A percentile compares a stretch with the other conserved stretches of the same genome.
Conservation (phyloP, 2,113 vertebrate species). For the Telmatochromis bifrenatus region DNA sequence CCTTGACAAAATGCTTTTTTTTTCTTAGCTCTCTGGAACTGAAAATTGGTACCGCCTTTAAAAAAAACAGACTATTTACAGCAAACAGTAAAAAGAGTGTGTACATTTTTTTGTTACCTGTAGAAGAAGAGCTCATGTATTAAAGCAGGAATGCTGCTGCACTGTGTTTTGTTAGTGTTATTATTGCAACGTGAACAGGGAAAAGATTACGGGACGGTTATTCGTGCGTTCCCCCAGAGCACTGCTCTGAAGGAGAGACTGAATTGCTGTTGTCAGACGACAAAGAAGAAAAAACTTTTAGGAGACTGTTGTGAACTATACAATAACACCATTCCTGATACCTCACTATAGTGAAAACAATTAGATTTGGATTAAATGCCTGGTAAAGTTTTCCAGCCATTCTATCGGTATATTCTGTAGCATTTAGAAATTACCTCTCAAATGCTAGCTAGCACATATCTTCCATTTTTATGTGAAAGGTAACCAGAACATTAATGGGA, state of each 20-base stretch:
- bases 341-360: neutral
- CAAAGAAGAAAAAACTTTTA: neutral
- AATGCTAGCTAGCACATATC: neutral
- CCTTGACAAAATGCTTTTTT: neutral
- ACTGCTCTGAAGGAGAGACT: slow-evolving; percentile 51
- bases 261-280: neutral
- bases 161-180: slow-evolving; percentile 30
- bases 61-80: slow-evolving; percentile 49
- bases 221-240: slow-evolving; percentile 46
- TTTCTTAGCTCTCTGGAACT: neutral
- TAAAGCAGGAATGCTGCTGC: slow-evolving; percentile 34
- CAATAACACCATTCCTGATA: neutral
- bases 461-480: neutral
- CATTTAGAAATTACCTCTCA: neutral
- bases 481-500: slow-evolving; percentile 6
- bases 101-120: slow-evolving; percentile 8
- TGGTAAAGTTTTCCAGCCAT: neutral
- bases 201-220: neutral
- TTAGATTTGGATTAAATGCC: neutral
- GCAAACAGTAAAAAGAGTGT: slow-evolving; percentile 50
- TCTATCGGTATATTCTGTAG: neutral
- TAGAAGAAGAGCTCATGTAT: slow-evolving; percentile 33
- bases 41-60: neutral
- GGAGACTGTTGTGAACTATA: slow-evolving; percentile 8
- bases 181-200: slow-evolving; percentile 56